Conservation (phyloP, 1,140 invertebrate genomes). For the Drosophila suzukii region DNA sequence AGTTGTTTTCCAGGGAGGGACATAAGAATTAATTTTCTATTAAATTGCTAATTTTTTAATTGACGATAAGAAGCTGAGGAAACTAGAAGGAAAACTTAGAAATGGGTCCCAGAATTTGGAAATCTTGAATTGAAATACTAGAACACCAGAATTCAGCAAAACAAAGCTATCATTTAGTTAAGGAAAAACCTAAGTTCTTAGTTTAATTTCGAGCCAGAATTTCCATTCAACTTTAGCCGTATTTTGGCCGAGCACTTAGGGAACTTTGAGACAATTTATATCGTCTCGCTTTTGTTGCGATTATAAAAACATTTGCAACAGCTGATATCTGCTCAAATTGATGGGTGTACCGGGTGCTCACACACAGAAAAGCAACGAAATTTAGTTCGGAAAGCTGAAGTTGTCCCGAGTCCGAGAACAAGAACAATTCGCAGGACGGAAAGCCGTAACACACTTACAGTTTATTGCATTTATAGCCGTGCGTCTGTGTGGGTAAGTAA, state of each 20-base stretch:
- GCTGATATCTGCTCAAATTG: constrained; percentile 69
- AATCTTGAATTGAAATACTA: no score
- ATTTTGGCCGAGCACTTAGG: constrained; percentile 3
- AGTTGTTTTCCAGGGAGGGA: not conserved
- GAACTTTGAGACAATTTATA: constrained; percentile 38
- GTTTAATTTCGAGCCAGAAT: constrained; percentile 9
- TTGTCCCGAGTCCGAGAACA: constrained; percentile 37
- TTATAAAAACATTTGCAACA: constrained; percentile 80
- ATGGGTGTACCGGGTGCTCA: constrained; percentile 26
- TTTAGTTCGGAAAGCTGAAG: constrained; percentile 22
- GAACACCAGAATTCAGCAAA: no score
- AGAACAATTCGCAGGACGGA: constrained; percentile 23
- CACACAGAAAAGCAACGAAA: constrained; percentile 12
- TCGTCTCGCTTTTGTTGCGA: constrained; percentile 39
- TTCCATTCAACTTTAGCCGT: not conserved
- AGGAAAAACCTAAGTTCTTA: not conserved
- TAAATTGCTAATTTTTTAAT: constrained; percentile 61
- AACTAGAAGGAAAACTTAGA: not conserved
- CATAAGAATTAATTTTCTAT: constrained; percentile 39
- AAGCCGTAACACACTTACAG: constrained; percentile 70
- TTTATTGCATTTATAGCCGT: constrained; percentile 75
- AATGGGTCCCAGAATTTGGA: no score
- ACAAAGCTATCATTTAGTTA: no score
- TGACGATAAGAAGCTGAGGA: not conserved
- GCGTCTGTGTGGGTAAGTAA: constrained; percentile 41